These are phyloP conservation scores for Gymnothorax reevesii DNA, from an alignment of 2,797 vertebrate genomes.

Conservation along the genomic window DNA sequence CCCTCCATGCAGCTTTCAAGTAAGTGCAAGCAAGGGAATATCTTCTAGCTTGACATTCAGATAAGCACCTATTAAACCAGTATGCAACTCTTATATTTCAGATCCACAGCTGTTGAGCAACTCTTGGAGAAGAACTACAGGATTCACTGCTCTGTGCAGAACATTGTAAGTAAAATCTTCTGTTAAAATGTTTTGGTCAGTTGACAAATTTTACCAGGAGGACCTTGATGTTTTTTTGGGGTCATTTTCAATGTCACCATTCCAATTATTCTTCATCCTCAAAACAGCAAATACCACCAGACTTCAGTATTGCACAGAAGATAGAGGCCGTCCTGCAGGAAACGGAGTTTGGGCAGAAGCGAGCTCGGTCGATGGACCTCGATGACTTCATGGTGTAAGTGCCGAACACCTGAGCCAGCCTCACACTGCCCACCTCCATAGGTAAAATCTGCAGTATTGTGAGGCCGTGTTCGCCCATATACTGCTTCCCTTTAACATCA, in stretches of 20 bases:
- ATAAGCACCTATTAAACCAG: not conserved
- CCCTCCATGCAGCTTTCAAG: conserved; percentile 91
- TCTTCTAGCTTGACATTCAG: not conserved
- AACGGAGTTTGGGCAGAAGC: conserved; percentile 83
- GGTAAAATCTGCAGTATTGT: not conserved
- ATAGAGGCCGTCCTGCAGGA: conserved; percentile 83
- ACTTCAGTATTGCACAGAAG: conserved; percentile 90
- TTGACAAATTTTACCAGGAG: not conserved
- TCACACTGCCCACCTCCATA: not conserved
- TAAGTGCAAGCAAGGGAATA: conserved; percentile 65
- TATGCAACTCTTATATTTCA: conserved; percentile 48
- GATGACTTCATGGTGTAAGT: conserved; percentile 96
- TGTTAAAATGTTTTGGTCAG: not conserved
- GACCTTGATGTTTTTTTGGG: conserved; percentile 1
- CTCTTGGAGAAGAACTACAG: conserved; percentile 95
- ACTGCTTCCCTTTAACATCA: too few relatives aligned
- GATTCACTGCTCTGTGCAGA: conserved; percentile 94
- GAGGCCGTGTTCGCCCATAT: too few relatives aligned
- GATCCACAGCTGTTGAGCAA: conserved; percentile 88
- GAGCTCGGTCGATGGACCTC: conserved; percentile 93
- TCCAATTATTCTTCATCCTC: conserved; percentile 13
- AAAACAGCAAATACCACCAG: conserved; percentile 81
- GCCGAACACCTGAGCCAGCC: not conserved
- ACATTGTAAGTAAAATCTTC: conserved; percentile 72
- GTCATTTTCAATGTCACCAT: not conserved